Evolutionary conservation across 2,888 invertebrate genomes (phyloP), one percentile per base, ranked within the genome.

Genomic region (Sinotaia quadrata): DNA sequence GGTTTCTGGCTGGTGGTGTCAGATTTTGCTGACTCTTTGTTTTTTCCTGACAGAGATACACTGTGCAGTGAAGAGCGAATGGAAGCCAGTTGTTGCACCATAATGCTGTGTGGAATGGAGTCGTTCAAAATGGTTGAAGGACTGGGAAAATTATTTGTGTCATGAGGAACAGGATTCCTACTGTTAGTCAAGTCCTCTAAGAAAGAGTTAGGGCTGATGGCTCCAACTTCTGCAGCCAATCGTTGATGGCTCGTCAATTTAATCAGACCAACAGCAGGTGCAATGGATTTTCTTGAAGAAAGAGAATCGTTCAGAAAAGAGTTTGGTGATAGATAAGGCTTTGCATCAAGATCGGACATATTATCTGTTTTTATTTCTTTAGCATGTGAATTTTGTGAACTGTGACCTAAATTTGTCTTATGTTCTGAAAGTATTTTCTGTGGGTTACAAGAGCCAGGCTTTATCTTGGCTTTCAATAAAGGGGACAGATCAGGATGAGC

Each of bases 201-300:
- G 62, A 81, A 81, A n/a, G 80, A 73, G 31, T 80, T 79, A 3
- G 80, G 79, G 61, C 79, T 82, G 21, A 81, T 73, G 31, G 61
- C 33, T 7, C 60, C 65, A 18, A 54, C 36, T n/a, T 51, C 52
- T 8, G n/a, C 41, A 27, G 41, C 52, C 29, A 36, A 29, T 31
- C 2, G 21, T 24, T 54, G 41, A n/a, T 52, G 63, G 29, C 7
- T 21, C 15, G 63, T 54, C 15, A 36, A 34, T 7, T 41, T 7
- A 5, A 63, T 24, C 21, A n/a, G 18, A 5, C 63, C 63, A 3
- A 63, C 29, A 27, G 52, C 63, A 2, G 62, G 41, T 18, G 63
- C 54, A 37, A 24, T 62, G 12, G 63, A 27, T 37, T 5, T 41
- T 3, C 24, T 41, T 12, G 21, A 27, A 34, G 41, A 34, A 12